phyloP scores from a whole-genome alignment of 2,888 invertebrate genomes.

The Aspidiotus destructor region DNA sequence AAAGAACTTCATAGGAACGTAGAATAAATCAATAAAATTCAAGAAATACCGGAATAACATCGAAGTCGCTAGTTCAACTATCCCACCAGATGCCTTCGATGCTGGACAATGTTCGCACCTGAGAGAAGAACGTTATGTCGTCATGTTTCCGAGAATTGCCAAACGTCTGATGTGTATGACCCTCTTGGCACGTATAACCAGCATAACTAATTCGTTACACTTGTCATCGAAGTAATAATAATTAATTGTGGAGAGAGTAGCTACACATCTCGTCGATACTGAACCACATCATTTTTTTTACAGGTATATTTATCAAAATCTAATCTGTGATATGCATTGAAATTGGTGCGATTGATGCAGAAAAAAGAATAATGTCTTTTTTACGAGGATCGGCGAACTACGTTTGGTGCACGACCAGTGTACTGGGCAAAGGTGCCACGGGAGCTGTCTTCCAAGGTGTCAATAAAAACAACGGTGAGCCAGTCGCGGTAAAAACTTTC shows the following conservation, averaged over 20 bases:
- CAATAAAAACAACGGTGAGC: conserved; percentile 89
- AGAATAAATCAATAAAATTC: too few relatives aligned
- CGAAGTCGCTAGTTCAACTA: too few relatives aligned
- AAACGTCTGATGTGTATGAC: conserved; percentile 14
- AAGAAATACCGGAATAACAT: too few relatives aligned
- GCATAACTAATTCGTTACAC: conserved; percentile 34
- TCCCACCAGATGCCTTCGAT: too few relatives aligned
- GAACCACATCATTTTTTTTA: background rate
- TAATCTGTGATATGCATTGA: too few relatives aligned
- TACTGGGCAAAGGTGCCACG: conserved; percentile 91
- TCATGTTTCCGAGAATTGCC: too few relatives aligned
- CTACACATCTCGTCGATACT: conserved; percentile 12
- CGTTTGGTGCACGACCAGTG: conserved; percentile 92
- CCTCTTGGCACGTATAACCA: conserved; percentile 7
- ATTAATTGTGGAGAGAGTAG: conserved; percentile 28
- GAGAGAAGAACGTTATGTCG: too few relatives aligned
- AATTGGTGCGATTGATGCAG: too few relatives aligned
- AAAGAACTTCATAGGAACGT: too few relatives aligned
- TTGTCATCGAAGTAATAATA: conserved; percentile 28
- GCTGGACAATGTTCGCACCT: too few relatives aligned
- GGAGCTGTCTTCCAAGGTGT: conserved; percentile 90
- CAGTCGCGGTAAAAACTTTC: conserved; percentile 94
- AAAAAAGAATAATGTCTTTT: conserved; percentile 58
- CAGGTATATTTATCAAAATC: too few relatives aligned
- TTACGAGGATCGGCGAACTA: conserved; percentile 83